Percentiles rank a stretch among this genome's conserved stretches.
Conservation (phyloP, 2,888 invertebrate species). For the Oegoconia quadripuncta region DNA sequence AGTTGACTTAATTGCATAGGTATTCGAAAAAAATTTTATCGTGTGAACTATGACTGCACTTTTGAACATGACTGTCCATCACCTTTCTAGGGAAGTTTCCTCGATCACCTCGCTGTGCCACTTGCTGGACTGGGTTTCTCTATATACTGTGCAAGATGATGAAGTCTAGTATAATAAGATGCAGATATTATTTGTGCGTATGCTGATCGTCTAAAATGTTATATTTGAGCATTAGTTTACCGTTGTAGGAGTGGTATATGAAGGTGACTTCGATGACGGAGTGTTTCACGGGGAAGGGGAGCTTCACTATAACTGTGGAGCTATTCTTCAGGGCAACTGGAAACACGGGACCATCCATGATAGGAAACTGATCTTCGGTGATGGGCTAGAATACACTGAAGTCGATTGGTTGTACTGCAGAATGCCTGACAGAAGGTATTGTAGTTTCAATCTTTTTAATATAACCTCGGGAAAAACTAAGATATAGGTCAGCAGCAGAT, state of each 20-base stretch:
- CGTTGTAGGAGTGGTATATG: conserved; percentile 67
- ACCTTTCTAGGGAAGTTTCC: too few relatives aligned
- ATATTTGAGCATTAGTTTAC: too few relatives aligned
- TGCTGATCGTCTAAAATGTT: too few relatives aligned
- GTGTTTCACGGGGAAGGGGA: conserved; percentile 82
- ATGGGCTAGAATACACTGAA: conserved; percentile 67
- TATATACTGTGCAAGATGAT: not conserved
- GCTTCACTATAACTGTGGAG: conserved; percentile 78
- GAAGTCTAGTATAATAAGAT: too few relatives aligned
- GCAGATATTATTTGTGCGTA: too few relatives aligned
- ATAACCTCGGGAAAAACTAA: too few relatives aligned
- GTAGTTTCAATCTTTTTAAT: too few relatives aligned
- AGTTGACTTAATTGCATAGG: too few relatives aligned
- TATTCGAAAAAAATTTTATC: too few relatives aligned
- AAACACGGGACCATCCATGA: conserved; percentile 64
- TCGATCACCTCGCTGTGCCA: not conserved
- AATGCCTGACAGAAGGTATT: conserved; percentile 76
- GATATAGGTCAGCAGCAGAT: too few relatives aligned
- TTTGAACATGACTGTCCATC: too few relatives aligned
- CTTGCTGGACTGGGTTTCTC: not conserved
- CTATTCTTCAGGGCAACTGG: conserved; percentile 80
- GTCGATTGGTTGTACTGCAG: conserved; percentile 81
- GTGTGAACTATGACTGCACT: too few relatives aligned
- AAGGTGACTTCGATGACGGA: conserved; percentile 80
- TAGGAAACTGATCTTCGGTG: conserved; percentile 72